These are phyloP conservation scores for Herpailurus yagouaroundi DNA, from an alignment of 2,113 vertebrate genomes.

Conservation along the genomic window DNA sequence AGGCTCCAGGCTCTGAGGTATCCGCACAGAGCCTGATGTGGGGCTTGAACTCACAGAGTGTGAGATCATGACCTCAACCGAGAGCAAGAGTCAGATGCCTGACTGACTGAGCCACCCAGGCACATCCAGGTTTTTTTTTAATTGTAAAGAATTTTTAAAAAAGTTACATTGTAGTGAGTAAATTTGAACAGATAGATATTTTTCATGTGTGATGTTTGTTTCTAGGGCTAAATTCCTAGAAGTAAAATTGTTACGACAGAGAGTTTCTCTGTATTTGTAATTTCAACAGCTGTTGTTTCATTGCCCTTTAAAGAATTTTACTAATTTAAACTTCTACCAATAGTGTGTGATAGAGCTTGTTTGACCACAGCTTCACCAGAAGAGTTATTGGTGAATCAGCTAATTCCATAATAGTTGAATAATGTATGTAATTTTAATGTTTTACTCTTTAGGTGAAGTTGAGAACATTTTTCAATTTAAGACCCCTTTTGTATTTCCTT, in stretches of 20 bases:
- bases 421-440: neutral
- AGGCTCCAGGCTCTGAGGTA: neutral
- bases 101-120: neutral
- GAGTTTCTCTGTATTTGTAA: neutral
- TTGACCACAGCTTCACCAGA: neutral
- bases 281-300: neutral
- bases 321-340: neutral
- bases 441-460: neutral
- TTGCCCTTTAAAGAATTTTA: constrained; percentile 2
- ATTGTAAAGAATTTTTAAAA: neutral
- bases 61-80: neutral
- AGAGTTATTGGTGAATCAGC: neutral
- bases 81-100: neutral
- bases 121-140: neutral
- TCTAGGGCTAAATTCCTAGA: neutral
- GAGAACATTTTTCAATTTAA: neutral
- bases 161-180: neutral
- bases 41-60: neutral
- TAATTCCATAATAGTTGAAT: neutral
- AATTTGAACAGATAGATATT: neutral
- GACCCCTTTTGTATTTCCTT: neutral
- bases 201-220: neutral
- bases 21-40: neutral
- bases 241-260: neutral
- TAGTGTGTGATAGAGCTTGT: neutral